Evolutionary conservation across 2,888 invertebrate genomes (phyloP).

Genomic region (Phalera bucephala): DNA sequence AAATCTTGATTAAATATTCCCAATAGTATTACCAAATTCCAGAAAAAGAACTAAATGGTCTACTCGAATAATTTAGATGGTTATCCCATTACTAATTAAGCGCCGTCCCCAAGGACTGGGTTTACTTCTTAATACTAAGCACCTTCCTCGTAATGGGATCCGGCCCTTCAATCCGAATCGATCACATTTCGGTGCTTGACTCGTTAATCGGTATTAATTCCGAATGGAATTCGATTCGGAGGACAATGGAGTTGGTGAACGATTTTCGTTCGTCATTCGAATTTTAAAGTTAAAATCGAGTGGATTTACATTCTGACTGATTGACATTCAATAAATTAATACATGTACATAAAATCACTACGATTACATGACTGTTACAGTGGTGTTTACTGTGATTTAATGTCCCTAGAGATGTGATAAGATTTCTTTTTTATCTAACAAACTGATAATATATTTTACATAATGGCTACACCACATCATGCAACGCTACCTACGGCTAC

Average conservation of each 20-base stretch:
- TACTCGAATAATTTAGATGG: not conserved
- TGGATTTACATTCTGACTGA: not conserved
- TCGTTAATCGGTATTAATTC: not conserved
- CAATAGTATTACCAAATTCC: too few species aligned
- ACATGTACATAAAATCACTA: not conserved
- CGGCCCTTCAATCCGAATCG: not conserved
- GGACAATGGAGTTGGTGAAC: not conserved
- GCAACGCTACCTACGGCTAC: too few species aligned
- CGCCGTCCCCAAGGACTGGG: not conserved
- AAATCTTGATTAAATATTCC: too few species aligned
- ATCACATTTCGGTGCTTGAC: constrained; percentile 1
- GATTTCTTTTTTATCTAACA: too few species aligned
- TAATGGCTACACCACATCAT: too few species aligned
- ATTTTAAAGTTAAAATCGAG: not conserved
- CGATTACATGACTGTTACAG: too few species aligned
- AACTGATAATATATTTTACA: too few species aligned
- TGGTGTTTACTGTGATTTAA: too few species aligned
- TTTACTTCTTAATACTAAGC: not conserved
- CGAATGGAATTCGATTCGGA: constrained; percentile 1
- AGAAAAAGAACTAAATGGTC: not conserved
- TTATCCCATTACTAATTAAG: not conserved
- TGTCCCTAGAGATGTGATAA: too few species aligned
- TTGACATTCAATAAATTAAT: not conserved
- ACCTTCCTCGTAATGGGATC: not conserved
- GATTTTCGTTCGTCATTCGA: constrained; percentile 1